Evolutionary conservation across 2,888 invertebrate genomes (phyloP), one percentile per base, ranked within the genome.

Genomic region (Chironomus tentans): DNA sequence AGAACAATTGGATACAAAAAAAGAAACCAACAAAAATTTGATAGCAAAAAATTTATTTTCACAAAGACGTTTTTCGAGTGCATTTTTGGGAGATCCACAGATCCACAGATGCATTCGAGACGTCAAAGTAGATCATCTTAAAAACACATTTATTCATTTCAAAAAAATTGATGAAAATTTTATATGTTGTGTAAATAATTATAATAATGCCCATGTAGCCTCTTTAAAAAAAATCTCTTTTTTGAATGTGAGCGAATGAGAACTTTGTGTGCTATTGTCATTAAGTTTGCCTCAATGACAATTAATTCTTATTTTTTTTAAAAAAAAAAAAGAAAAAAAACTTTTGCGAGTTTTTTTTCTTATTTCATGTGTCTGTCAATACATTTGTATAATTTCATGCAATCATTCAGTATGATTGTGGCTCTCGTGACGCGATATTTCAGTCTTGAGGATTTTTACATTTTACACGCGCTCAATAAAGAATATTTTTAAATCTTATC

Each of bases 131-230:
- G 56, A 56, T 56, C 18, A 56, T 56, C 18, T 56, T 38, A 38
- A 38, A n/a, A 56, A 56, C 18, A 56, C n/a, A 56, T 56, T 56
- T n/a, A 18, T 56, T 56, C 15, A 56, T 56, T 56, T 18, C 3
- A 12, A 12, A 2, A 62, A 65, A 65, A 65, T 65, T 56, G 56
- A 18, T 56, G 6, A 15, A 56, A 15, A 56, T 18, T 15, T 65
- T 65, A 65, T 65, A 65, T 65, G 65, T 65, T 65, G 65, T 65
- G 24, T 65, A 65, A 24, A 65, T 56, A 56, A 56, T 18, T 56
- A 21, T 24, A 65, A 21, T 13, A 21, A 15, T 56, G 15, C 56
- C 56, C 18, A 15, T 18, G 65, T 65, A 65, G 65, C 65, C 65
- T 65, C 65, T 65, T 65, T 21, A 65, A 65, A 13, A 50, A 21